phyloP scores from a whole-genome alignment of 2,797 vertebrate species.

The Protonibea diacanthus region DNA sequence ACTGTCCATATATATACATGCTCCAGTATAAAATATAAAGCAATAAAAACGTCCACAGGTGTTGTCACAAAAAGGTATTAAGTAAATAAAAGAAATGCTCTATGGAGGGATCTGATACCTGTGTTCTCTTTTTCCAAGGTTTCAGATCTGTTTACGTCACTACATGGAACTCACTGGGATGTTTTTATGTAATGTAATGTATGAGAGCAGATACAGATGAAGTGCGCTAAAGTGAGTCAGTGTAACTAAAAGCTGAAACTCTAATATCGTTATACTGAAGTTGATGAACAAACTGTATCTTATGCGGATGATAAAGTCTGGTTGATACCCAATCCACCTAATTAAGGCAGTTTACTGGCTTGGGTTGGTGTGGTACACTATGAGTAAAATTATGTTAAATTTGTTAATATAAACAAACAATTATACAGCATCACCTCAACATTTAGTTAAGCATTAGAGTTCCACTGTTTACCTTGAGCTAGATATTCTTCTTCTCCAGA shows the following conservation, averaged over 20 bases:
- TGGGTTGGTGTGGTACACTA: not conserved
- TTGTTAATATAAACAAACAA: not conserved
- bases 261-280: not conserved
- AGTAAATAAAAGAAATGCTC: too few species aligned
- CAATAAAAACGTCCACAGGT: not conserved
- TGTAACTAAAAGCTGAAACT: not conserved
- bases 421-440: not conserved
- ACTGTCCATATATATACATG: constrained; percentile 10
- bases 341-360: not conserved
- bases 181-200: not conserved
- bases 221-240: not conserved
- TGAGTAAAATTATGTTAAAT: not conserved
- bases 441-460: not conserved
- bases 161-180: not conserved
- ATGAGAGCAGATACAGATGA: not conserved
- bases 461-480: constrained; percentile 83
- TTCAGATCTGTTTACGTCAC: not conserved
- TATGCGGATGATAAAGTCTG: not conserved
- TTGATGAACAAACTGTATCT: not conserved
- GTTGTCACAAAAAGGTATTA: not conserved
- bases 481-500: constrained; percentile 87
- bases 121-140: not conserved
- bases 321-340: not conserved
- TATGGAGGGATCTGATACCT: not conserved
- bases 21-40: not conserved